phyloP scores from a whole-genome alignment of 2,113 vertebrate genomes.

The Pelmatolapia mariae region DNA sequence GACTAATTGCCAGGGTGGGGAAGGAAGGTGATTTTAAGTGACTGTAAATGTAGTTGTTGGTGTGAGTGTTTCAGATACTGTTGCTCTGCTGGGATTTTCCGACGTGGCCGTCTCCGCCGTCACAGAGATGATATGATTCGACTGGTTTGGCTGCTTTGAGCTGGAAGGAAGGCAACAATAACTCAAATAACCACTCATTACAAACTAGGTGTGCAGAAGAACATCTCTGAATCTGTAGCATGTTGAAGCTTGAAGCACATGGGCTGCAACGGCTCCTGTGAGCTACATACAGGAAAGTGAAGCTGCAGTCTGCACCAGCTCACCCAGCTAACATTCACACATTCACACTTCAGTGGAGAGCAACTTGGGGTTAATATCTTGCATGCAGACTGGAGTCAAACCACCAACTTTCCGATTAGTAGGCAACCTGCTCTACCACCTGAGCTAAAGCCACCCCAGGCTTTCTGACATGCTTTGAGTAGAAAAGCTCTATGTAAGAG shows the following conservation, averaged over 20 bases:
- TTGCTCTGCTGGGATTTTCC: background rate
- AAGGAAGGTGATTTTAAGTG: background rate
- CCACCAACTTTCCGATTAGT: background rate
- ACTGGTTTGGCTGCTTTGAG: background rate
- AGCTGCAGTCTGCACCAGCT: background rate
- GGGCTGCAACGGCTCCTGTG: background rate
- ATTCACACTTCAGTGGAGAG: background rate
- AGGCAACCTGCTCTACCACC: background rate
- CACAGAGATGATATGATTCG: background rate
- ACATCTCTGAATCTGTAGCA: background rate
- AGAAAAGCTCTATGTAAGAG: background rate
- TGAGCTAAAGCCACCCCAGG: background rate
- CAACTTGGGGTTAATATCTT: no score
- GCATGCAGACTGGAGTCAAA: background rate
- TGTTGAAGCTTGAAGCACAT: background rate
- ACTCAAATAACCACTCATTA: background rate
- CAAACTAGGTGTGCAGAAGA: background rate
- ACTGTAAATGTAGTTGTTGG: background rate
- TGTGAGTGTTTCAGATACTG: background rate
- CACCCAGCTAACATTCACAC: background rate
- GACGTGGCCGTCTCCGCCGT: accelerated
- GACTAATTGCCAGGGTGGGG: background rate
- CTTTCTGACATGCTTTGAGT: background rate
- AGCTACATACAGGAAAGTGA: background rate
- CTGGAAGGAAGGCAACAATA: background rate